Percentiles rank a stretch among this genome's conserved stretches.
These are phyloP conservation scores for Ictalurus furcatus DNA, from an alignment of 2,113 vertebrate genomes.

Conservation along the genomic window DNA sequence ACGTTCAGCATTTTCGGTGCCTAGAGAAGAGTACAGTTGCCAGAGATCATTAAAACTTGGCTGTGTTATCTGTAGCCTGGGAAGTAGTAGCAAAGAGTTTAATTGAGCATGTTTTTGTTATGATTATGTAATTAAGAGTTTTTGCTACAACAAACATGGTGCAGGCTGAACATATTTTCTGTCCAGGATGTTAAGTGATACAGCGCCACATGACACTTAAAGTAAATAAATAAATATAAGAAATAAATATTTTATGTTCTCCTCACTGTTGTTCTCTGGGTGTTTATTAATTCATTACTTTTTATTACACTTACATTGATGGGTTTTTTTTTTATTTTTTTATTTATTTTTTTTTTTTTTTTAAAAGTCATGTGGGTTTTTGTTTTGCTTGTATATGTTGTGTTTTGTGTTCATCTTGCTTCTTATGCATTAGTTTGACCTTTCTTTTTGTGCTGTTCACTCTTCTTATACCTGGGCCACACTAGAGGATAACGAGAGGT, in stretches of 20 bases:
- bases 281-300: not conserved
- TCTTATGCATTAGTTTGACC: not conserved
- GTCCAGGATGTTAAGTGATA: not conserved
- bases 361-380: not conserved
- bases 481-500: not conserved
- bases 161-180: not conserved
- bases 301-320: not conserved
- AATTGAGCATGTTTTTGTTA: not conserved
- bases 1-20: not conserved
- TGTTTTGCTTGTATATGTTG: not conserved
- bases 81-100: not conserved
- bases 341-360: too few relatives aligned
- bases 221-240: too few relatives aligned
- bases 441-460: not conserved
- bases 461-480: not conserved
- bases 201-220: not conserved
- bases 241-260: not conserved
- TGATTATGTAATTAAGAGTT: not conserved
- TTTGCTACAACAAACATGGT: not conserved
- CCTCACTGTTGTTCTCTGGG: not conserved
- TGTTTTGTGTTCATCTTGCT: not conserved
- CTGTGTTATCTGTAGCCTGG: conserved; percentile 6
- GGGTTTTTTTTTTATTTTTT: too few relatives aligned
- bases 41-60: conserved; percentile 38
- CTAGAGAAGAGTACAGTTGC: conserved; percentile 19